phyloP scores from a whole-genome alignment of 1,140 invertebrate genomes.

The Drosophila serrata region DNA sequence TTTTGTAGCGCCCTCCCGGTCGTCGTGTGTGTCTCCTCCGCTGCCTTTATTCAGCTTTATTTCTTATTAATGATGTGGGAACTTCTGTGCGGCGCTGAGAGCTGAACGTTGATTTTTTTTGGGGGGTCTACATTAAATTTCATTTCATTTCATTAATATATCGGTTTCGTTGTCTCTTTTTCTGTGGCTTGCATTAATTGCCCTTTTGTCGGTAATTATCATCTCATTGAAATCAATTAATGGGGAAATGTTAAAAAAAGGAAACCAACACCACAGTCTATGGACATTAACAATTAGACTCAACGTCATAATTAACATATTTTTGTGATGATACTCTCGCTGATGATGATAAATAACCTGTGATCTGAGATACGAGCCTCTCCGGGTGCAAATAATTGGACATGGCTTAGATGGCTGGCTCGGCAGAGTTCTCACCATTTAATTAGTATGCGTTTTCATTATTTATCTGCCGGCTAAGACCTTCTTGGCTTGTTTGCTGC shows the following conservation, averaged over 20 bases:
- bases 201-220: conserved; percentile 39
- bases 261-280: conserved; percentile 32
- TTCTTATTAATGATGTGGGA: conserved; percentile 81
- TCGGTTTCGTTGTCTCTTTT: conserved; percentile 35
- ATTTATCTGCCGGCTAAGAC: conserved; percentile 63
- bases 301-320: conserved; percentile 41
- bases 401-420: conserved; percentile 16
- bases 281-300: conserved; percentile 67
- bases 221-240: conserved; percentile 50
- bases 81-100: conserved; percentile 66
- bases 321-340: conserved; percentile 35
- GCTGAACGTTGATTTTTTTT: conserved; percentile 47
- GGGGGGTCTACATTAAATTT: conserved; percentile 61
- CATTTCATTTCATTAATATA: conserved; percentile 83
- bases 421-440: conserved; percentile 67
- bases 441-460: conserved; percentile 74
- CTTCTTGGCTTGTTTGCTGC: conserved; percentile 40
- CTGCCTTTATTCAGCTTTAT: conserved; percentile 23
- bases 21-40: conserved; percentile 76
- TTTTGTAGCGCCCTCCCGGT: conserved; percentile 47
- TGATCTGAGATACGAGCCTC: conserved; percentile 27
- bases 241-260: conserved; percentile 25
- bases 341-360: conserved; percentile 48
- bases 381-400: conserved; percentile 60
- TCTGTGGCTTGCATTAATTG: conserved; percentile 25